These are phyloP conservation scores for Atrichornis clamosus DNA, from an alignment of 2,113 vertebrate species.

Conservation along the genomic window DNA sequence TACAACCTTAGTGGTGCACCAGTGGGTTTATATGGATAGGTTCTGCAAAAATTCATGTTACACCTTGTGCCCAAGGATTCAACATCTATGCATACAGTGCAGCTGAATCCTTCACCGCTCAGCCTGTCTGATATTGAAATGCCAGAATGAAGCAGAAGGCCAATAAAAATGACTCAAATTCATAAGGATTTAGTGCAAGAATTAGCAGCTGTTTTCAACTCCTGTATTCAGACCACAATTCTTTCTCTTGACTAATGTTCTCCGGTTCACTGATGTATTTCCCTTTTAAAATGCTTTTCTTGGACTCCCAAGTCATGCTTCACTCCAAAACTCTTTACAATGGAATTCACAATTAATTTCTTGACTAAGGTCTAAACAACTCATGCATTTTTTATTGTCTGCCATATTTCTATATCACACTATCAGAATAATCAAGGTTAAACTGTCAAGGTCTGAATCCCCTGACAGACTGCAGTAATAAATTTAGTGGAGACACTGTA, in stretches of 20 bases:
- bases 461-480: background rate
- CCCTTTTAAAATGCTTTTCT: background rate
- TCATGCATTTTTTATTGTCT: background rate
- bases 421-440: slow-evolving; percentile 12
- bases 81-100: background rate
- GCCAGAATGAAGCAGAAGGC: background rate
- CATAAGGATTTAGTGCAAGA: background rate
- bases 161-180: background rate
- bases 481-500: background rate
- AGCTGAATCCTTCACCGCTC: background rate
- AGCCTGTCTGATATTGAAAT: background rate
- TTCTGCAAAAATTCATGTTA: background rate
- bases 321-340: background rate
- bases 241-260: background rate
- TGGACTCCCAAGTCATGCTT: background rate
- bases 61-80: background rate
- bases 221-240: background rate
- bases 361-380: background rate
- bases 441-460: slow-evolving; percentile 20
- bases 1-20: background rate
- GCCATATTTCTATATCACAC: background rate
- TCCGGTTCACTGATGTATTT: background rate
- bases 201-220: background rate
- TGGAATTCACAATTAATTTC: background rate
- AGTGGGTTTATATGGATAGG: background rate